These are phyloP conservation scores for Myzus persicae DNA, from an alignment of 1,140 invertebrate genomes.

Conservation along the genomic window DNA sequence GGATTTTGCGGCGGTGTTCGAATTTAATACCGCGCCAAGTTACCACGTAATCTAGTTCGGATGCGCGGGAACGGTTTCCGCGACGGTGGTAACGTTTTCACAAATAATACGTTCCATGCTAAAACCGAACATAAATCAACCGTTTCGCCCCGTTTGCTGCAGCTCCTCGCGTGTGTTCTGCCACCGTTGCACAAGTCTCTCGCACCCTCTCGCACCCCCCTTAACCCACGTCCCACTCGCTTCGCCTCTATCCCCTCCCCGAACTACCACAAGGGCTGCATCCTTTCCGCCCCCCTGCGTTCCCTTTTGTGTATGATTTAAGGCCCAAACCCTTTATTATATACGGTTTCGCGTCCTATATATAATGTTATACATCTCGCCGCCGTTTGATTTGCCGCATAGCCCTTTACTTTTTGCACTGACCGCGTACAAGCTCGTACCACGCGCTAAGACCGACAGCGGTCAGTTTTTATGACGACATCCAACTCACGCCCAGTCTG, in stretches of 20 bases:
- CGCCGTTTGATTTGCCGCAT: conserved; percentile 3
- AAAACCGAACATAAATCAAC: conserved; percentile 57
- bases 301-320: conserved; percentile 27
- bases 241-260: neutral
- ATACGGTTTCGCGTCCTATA: neutral
- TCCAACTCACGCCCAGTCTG: neutral
- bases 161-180: neutral
- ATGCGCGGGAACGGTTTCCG: conserved; percentile 28
- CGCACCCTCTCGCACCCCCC: neutral
- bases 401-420: neutral
- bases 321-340: conserved; percentile 42
- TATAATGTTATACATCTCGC: neutral
- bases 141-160: conserved; percentile 22
- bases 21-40: conserved; percentile 48
- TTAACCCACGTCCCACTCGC: neutral
- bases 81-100: conserved; percentile 47
- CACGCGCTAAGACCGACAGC: neutral
- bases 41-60: conserved; percentile 57
- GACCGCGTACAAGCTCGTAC: neutral
- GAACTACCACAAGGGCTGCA: neutral
- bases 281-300: too few relatives aligned
- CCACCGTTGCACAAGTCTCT: neutral
- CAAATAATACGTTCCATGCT: conserved; percentile 55
- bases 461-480: neutral
- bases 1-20: conserved; percentile 28